Evolutionary conservation across 2,113 vertebrate genomes (phyloP), one percentile per base, ranked within the genome.

Genomic region (cattle (Bos taurus)): DNA sequence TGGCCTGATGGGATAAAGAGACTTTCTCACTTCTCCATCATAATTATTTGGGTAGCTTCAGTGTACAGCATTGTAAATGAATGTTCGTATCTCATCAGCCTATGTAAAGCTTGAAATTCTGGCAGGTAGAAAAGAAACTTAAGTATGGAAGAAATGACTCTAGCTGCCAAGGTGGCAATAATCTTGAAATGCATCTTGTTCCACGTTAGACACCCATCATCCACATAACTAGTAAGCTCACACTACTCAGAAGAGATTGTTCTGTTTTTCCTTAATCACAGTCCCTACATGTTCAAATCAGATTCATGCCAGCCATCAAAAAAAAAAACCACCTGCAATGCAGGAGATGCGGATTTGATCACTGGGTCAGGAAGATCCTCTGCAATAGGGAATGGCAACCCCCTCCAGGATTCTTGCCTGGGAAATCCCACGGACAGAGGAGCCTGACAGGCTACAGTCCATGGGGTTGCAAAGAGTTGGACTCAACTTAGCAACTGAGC

Each of bases 1-100:
- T 86, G 88, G 80, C 54, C 84, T 94, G 82, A 91, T 80, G 95
- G 88, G 95, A 95, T 95, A 78, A 57, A 93, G 60, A 95, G 94
- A 62, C 95, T 88, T 96, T 97, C 84, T 97, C 86, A 92, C 84
- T 48, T 96, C 87, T 97, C 59, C 88, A 91, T 96, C 64, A 96
- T 94, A 96, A 19, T 97, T 96, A 94, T 85, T 96, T 96, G 88
- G 54, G 71, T 97, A 97, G 94, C 95, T 97, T 98, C 9, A 1
- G 36, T 91, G 36, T 95, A 62, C 82, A 82, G 77, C 84, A 86
- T 96, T 96, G 59, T 96, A 95, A 93, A 74, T 84, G 90, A 91
- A 92, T 93, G 74, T 67, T 93, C 5, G 0, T 64, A 59, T 93
- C 48, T 92, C 40, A 48, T 93, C 30, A 77, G 88, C 81, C 91